phyloP scores from a whole-genome alignment of 2,797 vertebrate genomes.

The Acanthornis magna region DNA sequence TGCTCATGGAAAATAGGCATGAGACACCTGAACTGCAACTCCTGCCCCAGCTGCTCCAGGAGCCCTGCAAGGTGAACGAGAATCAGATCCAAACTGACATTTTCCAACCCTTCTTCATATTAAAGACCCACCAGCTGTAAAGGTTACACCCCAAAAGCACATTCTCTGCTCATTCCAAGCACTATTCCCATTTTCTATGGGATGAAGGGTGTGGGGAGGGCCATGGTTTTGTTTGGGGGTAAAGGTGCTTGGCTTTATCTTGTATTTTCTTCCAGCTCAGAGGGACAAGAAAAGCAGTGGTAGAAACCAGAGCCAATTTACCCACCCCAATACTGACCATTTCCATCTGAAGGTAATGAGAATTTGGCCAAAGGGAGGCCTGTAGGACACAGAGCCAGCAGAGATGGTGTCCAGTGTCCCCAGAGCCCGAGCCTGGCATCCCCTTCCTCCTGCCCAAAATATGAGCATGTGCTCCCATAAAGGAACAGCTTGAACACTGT shows the following conservation, averaged over 20 bases:
- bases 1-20: constrained; percentile 33
- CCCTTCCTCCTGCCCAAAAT: neutral
- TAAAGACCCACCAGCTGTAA: neutral
- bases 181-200: neutral
- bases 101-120: neutral
- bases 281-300: neutral
- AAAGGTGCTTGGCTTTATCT: neutral
- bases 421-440: fast-evolving
- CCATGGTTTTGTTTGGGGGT: neutral
- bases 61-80: neutral
- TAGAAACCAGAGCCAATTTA: fast-evolving
- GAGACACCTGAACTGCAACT: constrained; percentile 43
- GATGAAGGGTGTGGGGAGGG: neutral
- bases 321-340: too few relatives aligned
- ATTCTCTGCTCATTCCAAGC: neutral
- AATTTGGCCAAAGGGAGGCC: neutral
- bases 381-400: neutral
- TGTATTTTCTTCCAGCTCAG: neutral
- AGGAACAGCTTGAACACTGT: neutral
- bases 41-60: neutral
- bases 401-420: fast-evolving
- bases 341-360: fast-evolving
- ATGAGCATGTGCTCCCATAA: neutral
- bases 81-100: neutral
- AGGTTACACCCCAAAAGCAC: neutral